A percentile compares a stretch with the other conserved stretches of the same genome.
phyloP scores from a whole-genome alignment of 2,888 invertebrate species.

The Tetragonula carbonaria region DNA sequence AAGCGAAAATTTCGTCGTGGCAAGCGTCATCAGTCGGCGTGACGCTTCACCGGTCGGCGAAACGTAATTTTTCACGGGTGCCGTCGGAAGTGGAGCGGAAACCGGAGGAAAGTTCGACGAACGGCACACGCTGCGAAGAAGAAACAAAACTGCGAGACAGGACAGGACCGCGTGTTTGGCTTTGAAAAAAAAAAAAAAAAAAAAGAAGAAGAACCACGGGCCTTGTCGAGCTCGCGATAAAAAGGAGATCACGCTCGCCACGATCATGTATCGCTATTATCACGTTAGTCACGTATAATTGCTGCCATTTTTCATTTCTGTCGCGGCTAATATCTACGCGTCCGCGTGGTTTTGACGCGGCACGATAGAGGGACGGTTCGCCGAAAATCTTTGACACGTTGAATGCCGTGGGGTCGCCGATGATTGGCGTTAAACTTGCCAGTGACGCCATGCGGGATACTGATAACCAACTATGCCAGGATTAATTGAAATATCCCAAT shows the following conservation, averaged over 20 bases:
- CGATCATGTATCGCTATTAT: slow-evolving; percentile 51
- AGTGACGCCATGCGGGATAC: not conserved
- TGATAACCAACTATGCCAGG: not conserved
- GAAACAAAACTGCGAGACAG: slow-evolving; percentile 40
- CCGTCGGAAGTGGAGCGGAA: slow-evolving; percentile 68
- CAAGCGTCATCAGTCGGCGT: slow-evolving; percentile 58
- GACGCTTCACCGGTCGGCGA: slow-evolving; percentile 52
- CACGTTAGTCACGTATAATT: slow-evolving; percentile 51
- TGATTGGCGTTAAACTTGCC: not conserved
- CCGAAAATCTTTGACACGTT: slow-evolving; percentile 6
- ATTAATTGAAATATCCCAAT: not conserved
- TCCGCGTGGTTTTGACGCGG: not conserved
- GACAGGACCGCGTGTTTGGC: slow-evolving; percentile 19
- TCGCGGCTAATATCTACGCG: slow-evolving; percentile 25
- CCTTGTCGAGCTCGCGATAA: slow-evolving; percentile 48
- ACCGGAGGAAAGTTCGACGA: slow-evolving; percentile 71
- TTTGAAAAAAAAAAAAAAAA: slow-evolving; percentile 6
- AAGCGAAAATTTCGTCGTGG: slow-evolving; percentile 55
- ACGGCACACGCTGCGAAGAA: slow-evolving; percentile 52
- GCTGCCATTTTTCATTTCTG: slow-evolving; percentile 44
- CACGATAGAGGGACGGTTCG: not conserved
- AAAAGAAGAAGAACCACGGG: slow-evolving; percentile 1
- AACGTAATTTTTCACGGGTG: slow-evolving; percentile 73
- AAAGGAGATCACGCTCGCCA: slow-evolving; percentile 54
- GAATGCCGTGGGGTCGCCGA: not conserved